Conservation (phyloP, 2,797 vertebrate species). For the Fratercula arctica region DNA sequence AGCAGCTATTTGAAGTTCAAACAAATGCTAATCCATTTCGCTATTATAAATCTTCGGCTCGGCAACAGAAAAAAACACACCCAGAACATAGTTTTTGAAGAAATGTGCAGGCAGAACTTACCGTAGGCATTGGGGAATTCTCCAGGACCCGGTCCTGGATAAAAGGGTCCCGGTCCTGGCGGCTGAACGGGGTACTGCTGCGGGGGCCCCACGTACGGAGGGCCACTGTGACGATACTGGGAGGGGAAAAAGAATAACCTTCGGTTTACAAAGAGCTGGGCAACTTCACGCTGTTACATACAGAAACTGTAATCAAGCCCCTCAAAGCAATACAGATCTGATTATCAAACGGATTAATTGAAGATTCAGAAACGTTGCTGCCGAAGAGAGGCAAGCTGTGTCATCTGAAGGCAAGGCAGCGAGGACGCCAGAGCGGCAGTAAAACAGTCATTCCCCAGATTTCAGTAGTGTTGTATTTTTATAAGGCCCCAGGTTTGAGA, state of each 20-base stretch:
- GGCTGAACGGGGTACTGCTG: constrained; percentile 96
- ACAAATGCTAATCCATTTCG: not conserved
- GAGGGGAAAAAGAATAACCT: not conserved
- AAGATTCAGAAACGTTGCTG: not conserved
- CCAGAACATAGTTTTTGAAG: not conserved
- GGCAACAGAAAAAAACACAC: not conserved
- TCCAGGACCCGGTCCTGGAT: constrained; percentile 92
- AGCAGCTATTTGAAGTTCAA: constrained; percentile 14
- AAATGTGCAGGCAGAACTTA: constrained; percentile 71
- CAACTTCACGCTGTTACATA: not conserved
- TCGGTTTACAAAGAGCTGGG: not conserved
- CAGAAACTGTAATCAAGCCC: not conserved
- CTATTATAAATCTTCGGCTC: not conserved
- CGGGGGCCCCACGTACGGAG: constrained; percentile 91
- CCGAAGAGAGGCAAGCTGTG: not conserved
- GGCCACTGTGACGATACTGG: constrained; percentile 93
- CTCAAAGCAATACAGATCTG: not conserved
- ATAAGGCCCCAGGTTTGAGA: not conserved
- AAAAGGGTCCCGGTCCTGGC: constrained; percentile 91
- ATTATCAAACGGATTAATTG: not conserved
- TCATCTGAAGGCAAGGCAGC: not conserved
- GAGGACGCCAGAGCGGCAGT: not conserved
- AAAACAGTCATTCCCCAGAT: not conserved
- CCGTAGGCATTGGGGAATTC: constrained; percentile 93
- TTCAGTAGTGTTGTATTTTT: not conserved